Evolutionary conservation across 1,140 invertebrate genomes (phyloP).

Genomic region (Helicoverpa zea): DNA sequence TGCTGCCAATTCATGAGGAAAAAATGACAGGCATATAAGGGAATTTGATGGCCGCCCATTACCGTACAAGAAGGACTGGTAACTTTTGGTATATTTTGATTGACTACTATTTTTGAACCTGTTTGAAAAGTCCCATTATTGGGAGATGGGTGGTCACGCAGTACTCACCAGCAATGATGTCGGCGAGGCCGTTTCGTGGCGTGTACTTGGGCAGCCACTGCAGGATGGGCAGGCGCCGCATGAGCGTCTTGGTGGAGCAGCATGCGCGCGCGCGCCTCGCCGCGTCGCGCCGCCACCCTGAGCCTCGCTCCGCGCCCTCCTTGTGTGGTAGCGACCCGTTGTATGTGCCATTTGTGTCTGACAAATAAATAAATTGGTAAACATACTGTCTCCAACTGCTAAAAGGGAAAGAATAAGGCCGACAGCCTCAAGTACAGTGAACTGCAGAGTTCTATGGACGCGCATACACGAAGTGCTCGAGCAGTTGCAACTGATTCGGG

Average conservation of each 20-base stretch:
- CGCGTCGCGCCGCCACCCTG: constrained; percentile 64
- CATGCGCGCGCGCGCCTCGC: constrained; percentile 66
- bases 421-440: too few species aligned
- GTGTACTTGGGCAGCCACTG: constrained; percentile 90
- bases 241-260: constrained; percentile 84
- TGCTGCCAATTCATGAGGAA: too few species aligned
- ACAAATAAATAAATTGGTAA: neutral
- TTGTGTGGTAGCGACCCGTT: constrained; percentile 50
- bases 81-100: too few species aligned
- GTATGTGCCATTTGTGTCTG: constrained; percentile 68
- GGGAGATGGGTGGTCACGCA: too few species aligned
- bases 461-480: too few species aligned
- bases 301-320: constrained; percentile 47
- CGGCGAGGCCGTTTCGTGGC: constrained; percentile 88
- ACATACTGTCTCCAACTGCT: neutral
- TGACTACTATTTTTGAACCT: too few species aligned
- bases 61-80: too few species aligned
- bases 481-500: too few species aligned
- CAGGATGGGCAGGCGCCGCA: constrained; percentile 88
- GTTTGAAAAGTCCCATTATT: too few species aligned
- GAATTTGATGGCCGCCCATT: too few species aligned
- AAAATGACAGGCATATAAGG: too few species aligned
- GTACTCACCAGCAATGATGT: constrained; percentile 90
- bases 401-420: neutral
- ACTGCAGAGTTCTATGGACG: too few species aligned